Conservation (phyloP, 1,140 invertebrate species). For the Caenorhabditis briggsae region DNA sequence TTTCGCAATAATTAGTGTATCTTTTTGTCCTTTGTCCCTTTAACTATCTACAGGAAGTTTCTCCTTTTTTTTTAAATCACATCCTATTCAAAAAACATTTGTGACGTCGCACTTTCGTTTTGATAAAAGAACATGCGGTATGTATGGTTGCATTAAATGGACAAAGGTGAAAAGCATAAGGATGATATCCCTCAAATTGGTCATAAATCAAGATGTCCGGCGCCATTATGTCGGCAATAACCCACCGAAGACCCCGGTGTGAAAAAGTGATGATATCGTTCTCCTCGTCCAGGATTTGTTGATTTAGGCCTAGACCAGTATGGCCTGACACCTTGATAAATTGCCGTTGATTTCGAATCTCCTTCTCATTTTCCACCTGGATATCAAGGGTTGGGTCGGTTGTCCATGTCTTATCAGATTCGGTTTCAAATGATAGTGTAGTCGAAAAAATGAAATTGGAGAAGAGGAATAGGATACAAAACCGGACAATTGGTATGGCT, state of each 20-base stretch:
- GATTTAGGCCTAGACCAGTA: conserved; percentile 12
- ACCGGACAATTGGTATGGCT: conserved; percentile 15
- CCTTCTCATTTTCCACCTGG: no score
- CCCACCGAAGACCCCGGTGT: conserved; percentile 8
- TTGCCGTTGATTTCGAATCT: background rate
- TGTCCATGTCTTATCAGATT: background rate
- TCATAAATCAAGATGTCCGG: conserved; percentile 47
- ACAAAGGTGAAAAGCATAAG: conserved; percentile 20
- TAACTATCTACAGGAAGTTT: no score
- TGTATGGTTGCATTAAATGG: background rate
- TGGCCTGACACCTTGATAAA: conserved; percentile 36
- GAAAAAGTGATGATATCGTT: conserved; percentile 5
- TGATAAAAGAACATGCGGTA: conserved; percentile 11
- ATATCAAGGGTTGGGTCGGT: background rate
- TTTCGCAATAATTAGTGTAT: no score
- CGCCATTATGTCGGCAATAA: conserved; percentile 38
- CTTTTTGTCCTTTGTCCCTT: no score
- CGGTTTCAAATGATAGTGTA: background rate
- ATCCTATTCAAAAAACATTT: no score
- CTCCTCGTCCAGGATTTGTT: conserved; percentile 26
- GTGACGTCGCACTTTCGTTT: conserved; percentile 28
- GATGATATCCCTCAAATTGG: conserved; percentile 17
- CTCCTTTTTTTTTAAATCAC: no score
- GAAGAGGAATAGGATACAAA: background rate
- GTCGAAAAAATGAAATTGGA: conserved; percentile 19